Conservation (phyloP, 2,888 invertebrate species). For the Lepeophtheirus nordmannii region DNA sequence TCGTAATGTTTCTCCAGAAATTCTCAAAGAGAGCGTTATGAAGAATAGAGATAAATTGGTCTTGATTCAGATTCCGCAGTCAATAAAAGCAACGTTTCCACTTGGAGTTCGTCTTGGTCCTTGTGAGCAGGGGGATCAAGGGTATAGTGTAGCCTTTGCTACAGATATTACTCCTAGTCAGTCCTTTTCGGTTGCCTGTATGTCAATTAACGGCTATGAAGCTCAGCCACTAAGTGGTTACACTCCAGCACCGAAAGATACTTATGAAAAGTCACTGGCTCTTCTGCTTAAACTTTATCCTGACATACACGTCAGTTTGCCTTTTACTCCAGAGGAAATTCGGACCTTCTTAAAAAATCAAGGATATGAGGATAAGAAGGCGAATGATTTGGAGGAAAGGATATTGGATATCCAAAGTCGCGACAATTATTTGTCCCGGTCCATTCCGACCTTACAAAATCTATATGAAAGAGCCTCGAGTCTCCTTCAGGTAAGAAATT, state of each 20-base stretch:
- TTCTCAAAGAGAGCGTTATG: neutral
- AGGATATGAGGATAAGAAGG: neutral
- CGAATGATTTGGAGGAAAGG: neutral
- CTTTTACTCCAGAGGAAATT: neutral
- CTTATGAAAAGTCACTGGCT: neutral
- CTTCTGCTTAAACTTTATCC: neutral
- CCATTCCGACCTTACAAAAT: neutral
- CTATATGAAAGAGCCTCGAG: neutral
- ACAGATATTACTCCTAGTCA: neutral
- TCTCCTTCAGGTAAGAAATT: neutral
- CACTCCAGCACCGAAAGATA: neutral
- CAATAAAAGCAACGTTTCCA: neutral
- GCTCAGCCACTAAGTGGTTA: neutral
- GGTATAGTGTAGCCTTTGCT: neutral
- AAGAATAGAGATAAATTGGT: neutral
- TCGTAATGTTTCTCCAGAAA: neutral
- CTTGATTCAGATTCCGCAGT: neutral
- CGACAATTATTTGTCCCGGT: neutral
- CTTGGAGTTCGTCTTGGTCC: neutral
- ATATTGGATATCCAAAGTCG: neutral
- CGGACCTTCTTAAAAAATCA: neutral
- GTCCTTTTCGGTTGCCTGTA: neutral
- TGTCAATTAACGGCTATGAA: neutral
- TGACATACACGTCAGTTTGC: neutral
- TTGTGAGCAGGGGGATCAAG: neutral